Base-by-base conservation (phyloP, 1,140 invertebrate genomes). In the Solenopsis fugax region DNA sequence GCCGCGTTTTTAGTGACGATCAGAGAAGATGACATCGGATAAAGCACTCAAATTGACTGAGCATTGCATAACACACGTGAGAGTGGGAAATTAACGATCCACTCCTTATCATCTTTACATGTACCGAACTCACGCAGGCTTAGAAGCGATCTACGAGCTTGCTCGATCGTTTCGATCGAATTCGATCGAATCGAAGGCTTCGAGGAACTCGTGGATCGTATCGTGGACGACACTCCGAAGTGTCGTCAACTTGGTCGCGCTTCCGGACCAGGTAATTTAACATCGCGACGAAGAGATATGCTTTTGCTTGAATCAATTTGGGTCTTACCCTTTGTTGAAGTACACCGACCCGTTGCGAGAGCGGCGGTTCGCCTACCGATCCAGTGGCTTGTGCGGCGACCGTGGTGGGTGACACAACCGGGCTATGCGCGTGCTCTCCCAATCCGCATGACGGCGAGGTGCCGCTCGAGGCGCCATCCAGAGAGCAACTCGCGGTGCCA, bases 281-380 rank as follows among this genome's bases (percentile, higher is more conserved):
- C n/a, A 10, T 73, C 16, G 52, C 4, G 24, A 87, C 21, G 24
- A 60, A 77, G 7, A 87, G 18, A 37, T 94, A 94, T 94, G 93
- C 93, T 77, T 94, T 93, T 94, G 94, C 93, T 93, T 93, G 37
- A 41, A 94, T 94, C 94, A 94, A 95, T 92, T 89, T 91, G 92
- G 92, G 92, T 90, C 92, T 98, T 97, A 98, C 97, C 97, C 97
- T 97, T 96, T 97, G 97, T 95, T 98, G 97, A 92, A 98, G 96
- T 94, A 97, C 96, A 96, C 97, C 96, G 93, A 98, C 96, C 95
- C 97, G 97, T 96, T 93, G 93, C 48, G 91, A 91, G 76, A 94
- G 90, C 58, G 93, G 93, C 18, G 96, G 95, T 90, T 96, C 95
- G 24, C 95, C 95, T 67, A 95, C 93, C n/a, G 92, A 85, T 41